Evolutionary conservation across 2,888 invertebrate genomes (phyloP).

Genomic region (Spodoptera exigua): DNA sequence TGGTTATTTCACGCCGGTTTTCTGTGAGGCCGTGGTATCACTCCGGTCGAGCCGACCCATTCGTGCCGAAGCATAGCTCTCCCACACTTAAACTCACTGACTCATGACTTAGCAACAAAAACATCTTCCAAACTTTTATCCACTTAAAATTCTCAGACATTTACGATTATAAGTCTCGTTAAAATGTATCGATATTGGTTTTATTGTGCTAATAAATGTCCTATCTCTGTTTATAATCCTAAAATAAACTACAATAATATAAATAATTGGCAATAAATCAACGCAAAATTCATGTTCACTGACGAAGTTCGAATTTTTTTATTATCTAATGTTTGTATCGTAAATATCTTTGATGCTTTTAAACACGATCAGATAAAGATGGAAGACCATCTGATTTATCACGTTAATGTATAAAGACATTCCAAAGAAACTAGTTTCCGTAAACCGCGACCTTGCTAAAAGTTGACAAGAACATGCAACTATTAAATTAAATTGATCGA

Average conservation of each 20-base stretch:
- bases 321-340: conserved; percentile 38
- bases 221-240: conserved; percentile 3
- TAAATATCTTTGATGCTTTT: conserved; percentile 47
- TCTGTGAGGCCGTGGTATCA: too few relatives aligned
- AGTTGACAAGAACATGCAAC: conserved; percentile 44
- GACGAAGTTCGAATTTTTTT: conserved; percentile 44
- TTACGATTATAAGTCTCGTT: conserved; percentile 9
- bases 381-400: conserved; percentile 50
- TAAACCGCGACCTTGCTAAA: conserved; percentile 40
- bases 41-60: too few relatives aligned
- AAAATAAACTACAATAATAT: conserved; percentile 8
- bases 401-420: conserved; percentile 27
- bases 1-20: too few relatives aligned
- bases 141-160: not conserved
- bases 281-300: conserved; percentile 33
- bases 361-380: conserved; percentile 29
- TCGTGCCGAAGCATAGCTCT: too few relatives aligned
- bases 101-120: too few relatives aligned
- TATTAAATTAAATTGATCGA: conserved; percentile 21
- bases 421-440: conserved; percentile 47
- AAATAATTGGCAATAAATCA: conserved; percentile 44
- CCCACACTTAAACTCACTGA: too few relatives aligned
- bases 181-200: conserved; percentile 12
- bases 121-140: not conserved
- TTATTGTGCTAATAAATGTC: conserved; percentile 25